These are phyloP conservation scores for Macrosiphum euphorbiae DNA, from an alignment of 2,888 invertebrate genomes.

Conservation along the genomic window DNA sequence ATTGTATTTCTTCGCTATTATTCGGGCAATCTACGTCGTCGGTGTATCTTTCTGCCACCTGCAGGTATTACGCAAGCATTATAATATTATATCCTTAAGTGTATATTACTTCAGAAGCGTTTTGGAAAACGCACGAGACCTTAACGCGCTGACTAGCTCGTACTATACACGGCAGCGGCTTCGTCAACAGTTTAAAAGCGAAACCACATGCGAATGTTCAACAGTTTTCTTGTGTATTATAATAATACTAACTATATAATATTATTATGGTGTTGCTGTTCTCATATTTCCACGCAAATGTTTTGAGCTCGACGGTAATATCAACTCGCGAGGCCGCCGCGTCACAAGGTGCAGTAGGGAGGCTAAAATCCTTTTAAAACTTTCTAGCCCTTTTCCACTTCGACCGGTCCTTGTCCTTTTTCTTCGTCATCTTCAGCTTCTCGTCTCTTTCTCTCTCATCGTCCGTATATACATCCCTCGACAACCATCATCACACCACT, in stretches of 20 bases:
- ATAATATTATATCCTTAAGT: background rate
- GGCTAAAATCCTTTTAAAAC: conserved; percentile 67
- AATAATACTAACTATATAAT: background rate
- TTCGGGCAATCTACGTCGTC: background rate
- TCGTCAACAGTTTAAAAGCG: conserved; percentile 55
- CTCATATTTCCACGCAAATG: conserved; percentile 18
- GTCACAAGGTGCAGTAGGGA: background rate
- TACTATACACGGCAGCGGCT: background rate
- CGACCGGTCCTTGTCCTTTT: conserved; percentile 24
- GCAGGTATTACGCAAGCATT: background rate
- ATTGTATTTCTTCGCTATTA: conserved; percentile 5
- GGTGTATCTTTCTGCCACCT: background rate
- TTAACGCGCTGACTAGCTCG: background rate
- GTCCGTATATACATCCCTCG: conserved; percentile 27
- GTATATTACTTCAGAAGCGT: background rate
- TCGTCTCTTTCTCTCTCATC: background rate
- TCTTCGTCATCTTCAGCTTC: conserved; percentile 29
- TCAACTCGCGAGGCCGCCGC: background rate
- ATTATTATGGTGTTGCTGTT: background rate
- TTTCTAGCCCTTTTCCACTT: conserved; percentile 65
- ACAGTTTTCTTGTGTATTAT: conserved; percentile 41
- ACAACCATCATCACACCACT: conserved; percentile 48
- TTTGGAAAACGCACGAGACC: background rate
- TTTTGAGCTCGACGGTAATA: background rate
- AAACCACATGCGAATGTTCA: conserved; percentile 49